These are phyloP conservation scores for Barypeithes pellucidus DNA, from an alignment of 2,888 invertebrate species.

Conservation along the genomic window DNA sequence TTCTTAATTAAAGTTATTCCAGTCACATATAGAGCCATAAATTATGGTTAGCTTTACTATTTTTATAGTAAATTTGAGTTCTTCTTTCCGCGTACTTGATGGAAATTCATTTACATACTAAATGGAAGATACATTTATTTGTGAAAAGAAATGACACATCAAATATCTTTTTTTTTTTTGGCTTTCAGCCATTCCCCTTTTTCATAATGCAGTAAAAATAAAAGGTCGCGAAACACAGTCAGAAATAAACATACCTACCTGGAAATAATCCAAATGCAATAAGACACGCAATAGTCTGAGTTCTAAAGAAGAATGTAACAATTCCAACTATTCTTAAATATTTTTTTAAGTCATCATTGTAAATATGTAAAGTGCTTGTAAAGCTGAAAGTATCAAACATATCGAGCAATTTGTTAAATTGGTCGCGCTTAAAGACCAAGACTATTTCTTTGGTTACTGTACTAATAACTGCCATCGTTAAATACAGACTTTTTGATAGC, in stretches of 20 bases:
- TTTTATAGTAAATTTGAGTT: no score
- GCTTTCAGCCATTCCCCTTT: no score
- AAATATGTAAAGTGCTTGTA: neutral
- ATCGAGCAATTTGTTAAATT: neutral
- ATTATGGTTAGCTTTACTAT: no score
- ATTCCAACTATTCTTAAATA: neutral
- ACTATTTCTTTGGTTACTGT: neutral
- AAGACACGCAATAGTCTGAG: neutral
- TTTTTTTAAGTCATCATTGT: neutral
- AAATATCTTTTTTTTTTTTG: no score
- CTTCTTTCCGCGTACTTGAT: no score
- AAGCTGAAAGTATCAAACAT: neutral
- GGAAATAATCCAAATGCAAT: neutral
- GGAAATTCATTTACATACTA: no score
- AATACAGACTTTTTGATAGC: neutral
- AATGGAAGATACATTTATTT: no score
- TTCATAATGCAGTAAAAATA: no score
- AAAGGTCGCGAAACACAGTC: no score
- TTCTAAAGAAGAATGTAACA: neutral
- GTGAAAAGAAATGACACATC: no score
- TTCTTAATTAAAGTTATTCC: no score
- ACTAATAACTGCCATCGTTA: neutral
- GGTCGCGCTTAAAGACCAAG: neutral
- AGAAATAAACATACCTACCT: neutral
- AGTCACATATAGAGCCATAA: no score